phyloP scores from a whole-genome alignment of 2,797 vertebrate species.

The Rhynchotus rufescens region DNA sequence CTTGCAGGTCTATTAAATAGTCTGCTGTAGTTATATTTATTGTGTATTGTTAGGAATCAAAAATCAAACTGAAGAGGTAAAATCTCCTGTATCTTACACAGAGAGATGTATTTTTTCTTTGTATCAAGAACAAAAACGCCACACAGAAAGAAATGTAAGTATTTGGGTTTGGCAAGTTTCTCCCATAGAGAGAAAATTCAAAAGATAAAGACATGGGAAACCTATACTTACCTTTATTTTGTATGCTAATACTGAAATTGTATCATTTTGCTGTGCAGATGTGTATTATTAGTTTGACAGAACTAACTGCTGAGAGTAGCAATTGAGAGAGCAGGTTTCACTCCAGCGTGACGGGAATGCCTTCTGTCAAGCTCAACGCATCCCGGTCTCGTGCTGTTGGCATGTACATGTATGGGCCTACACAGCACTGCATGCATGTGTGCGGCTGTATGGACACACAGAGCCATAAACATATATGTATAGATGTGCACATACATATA shows the following conservation, averaged over 20 bases:
- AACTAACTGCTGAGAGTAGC: constrained; percentile 44
- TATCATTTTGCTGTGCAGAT: constrained; percentile 52
- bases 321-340: constrained; percentile 30
- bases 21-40: constrained; percentile 32
- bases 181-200: constrained; percentile 45
- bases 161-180: constrained; percentile 69
- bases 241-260: constrained; percentile 64
- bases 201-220: constrained; percentile 73
- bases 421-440: not conserved
- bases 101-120: not conserved
- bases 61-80: constrained; percentile 20
- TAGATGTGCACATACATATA: not conserved
- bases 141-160: constrained; percentile 49
- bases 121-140: constrained; percentile 17
- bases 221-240: constrained; percentile 70
- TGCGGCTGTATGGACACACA: not conserved
- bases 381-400: not conserved
- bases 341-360: constrained; percentile 12
- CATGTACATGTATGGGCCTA: not conserved
- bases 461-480: not conserved
- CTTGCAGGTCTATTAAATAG: constrained; percentile 49
- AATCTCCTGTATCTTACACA: not conserved
- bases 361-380: constrained; percentile 34
- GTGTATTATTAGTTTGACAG: constrained; percentile 65
- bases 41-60: constrained; percentile 43